phyloP scores from a whole-genome alignment of 1,140 invertebrate species.

The Arion vulgaris region DNA sequence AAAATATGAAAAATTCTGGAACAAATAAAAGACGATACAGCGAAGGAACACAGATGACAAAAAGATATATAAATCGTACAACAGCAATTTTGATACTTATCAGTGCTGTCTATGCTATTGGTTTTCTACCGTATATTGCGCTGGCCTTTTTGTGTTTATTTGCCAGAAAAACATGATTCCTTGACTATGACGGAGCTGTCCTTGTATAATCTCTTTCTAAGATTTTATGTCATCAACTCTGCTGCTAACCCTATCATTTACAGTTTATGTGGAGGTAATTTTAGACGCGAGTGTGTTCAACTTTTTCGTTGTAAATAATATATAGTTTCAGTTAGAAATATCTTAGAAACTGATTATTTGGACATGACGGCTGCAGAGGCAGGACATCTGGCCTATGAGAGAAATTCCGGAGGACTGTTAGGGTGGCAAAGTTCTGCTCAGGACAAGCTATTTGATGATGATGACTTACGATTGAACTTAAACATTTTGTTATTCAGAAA shows the following conservation, averaged over 20 bases:
- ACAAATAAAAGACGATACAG: too few relatives aligned
- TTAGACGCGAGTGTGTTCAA: slow-evolving; percentile 43
- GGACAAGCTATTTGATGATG: too few relatives aligned
- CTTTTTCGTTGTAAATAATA: too few relatives aligned
- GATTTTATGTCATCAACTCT: slow-evolving; percentile 57
- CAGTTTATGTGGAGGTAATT: slow-evolving; percentile 52
- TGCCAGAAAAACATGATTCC: slow-evolving; percentile 38
- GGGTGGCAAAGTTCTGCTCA: too few relatives aligned
- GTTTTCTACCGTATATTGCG: slow-evolving; percentile 51
- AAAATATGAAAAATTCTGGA: too few relatives aligned
- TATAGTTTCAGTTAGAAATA: too few relatives aligned
- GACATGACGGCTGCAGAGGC: too few relatives aligned
- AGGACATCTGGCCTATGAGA: too few relatives aligned
- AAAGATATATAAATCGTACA: slow-evolving; percentile 3
- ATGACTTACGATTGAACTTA: too few relatives aligned
- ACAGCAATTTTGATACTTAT: slow-evolving; percentile 54
- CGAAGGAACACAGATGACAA: not conserved
- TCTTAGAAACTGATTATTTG: too few relatives aligned
- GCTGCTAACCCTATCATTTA: slow-evolving; percentile 59
- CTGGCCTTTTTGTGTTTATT: slow-evolving; percentile 40
- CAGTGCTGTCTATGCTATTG: slow-evolving; percentile 51
- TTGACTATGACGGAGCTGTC: slow-evolving; percentile 19
- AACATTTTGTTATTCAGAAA: too few relatives aligned
- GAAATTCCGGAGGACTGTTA: too few relatives aligned
- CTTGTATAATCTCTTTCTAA: slow-evolving; percentile 41